Conservation (phyloP, 2,888 invertebrate species). For the Dasypolia templi region DNA sequence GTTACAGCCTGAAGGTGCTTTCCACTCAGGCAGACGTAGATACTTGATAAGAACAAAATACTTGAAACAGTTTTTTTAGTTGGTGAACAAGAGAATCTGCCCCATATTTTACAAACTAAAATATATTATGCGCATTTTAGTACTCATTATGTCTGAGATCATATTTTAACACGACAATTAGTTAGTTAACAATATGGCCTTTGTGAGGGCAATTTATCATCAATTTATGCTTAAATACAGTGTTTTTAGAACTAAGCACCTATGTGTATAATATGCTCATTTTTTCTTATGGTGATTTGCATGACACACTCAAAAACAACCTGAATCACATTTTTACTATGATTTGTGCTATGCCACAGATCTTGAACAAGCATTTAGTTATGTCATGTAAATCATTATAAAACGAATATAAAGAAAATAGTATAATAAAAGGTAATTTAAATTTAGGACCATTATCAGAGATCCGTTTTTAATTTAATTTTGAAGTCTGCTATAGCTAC, state of each 20-base stretch:
- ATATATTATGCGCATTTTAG: constrained; percentile 28
- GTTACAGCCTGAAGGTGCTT: background rate
- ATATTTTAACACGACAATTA: constrained; percentile 27
- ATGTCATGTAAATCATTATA: background rate
- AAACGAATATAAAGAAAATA: too few species aligned
- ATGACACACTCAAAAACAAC: background rate
- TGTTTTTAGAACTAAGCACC: constrained; percentile 1
- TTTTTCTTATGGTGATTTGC: constrained; percentile 9
- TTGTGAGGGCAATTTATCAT: background rate
- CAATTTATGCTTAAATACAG: constrained; percentile 13
- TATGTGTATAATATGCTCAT: background rate
- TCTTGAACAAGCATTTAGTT: too few species aligned
- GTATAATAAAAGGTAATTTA: too few species aligned
- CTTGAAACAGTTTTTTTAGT: background rate
- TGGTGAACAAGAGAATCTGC: background rate
- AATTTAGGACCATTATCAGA: constrained; percentile 31
- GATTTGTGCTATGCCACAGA: too few species aligned
- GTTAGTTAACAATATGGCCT: constrained; percentile 43
- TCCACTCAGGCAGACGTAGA: background rate
- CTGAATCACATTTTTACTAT: too few species aligned
- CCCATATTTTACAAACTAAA: background rate
- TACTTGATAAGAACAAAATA: background rate
- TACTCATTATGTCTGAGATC: constrained; percentile 53
- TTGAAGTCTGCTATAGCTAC: background rate
- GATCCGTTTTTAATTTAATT: constrained; percentile 2